Conservation (phyloP, 2,113 vertebrate species). For the Collichthys lucidus region DNA sequence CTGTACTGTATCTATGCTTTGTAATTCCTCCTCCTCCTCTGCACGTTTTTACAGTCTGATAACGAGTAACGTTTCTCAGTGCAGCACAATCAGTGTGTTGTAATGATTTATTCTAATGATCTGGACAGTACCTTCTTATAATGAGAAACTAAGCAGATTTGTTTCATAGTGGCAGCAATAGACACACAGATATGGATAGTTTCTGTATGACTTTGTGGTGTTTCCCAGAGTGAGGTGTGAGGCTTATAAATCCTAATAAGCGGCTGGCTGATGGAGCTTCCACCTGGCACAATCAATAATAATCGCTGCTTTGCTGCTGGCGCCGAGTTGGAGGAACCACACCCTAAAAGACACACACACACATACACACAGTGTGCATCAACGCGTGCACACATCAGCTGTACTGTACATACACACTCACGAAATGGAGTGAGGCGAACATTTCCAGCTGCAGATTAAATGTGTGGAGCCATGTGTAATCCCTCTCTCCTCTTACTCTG, state of each 20-base stretch:
- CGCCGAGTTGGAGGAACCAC: constrained; percentile 46
- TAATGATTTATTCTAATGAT: not conserved
- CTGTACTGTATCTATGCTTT: not conserved
- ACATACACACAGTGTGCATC: constrained; percentile 20
- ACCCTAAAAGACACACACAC: constrained; percentile 50
- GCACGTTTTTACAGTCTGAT: not conserved
- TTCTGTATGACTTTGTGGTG: constrained; percentile 31
- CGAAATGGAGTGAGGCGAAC: constrained; percentile 31
- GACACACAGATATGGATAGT: constrained; percentile 13
- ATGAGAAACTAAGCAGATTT: not conserved
- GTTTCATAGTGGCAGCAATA: not conserved
- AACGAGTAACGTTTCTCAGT: not conserved
- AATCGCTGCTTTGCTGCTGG: constrained; percentile 49
- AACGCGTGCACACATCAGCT: constrained; percentile 21
- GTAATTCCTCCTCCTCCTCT: no score
- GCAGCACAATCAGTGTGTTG: not conserved
- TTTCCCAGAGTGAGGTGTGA: constrained; percentile 39
- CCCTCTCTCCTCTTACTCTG: constrained; percentile 36
- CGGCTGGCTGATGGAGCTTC: constrained; percentile 44
- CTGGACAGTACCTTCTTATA: not conserved
- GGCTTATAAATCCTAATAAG: constrained; percentile 62
- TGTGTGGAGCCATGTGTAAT: constrained; percentile 51
- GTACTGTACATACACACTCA: constrained; percentile 7
- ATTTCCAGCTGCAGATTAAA: constrained; percentile 52
- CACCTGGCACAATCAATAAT: constrained; percentile 67